A percentile compares a stretch with the other conserved stretches of the same genome.
phyloP scores from a whole-genome alignment of 2,797 vertebrate species.

The Enteromius treurensis region DNA sequence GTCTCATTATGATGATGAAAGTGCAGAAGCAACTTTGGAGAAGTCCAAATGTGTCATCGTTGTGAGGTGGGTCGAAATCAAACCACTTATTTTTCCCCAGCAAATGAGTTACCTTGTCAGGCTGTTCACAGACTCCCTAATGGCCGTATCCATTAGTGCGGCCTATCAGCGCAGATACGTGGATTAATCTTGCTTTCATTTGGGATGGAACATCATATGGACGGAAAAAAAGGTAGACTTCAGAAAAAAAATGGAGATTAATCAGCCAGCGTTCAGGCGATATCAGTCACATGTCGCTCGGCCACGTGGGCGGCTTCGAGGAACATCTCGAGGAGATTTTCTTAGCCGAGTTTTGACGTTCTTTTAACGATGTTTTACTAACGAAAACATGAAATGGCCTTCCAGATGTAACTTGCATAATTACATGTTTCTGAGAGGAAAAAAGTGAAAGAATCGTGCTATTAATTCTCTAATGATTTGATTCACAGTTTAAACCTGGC shows the following conservation, averaged over 20 bases:
- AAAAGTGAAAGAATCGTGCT: not conserved
- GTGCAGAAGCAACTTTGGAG: slow-evolving; percentile 57
- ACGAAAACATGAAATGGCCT: not conserved
- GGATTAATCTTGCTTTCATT: slow-evolving; percentile 61
- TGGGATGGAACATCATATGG: slow-evolving; percentile 44
- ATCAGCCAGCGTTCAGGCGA: slow-evolving; percentile 36
- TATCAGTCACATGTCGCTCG: not conserved
- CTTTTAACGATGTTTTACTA: not conserved
- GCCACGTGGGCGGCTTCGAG: not conserved
- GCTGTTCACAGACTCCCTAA: slow-evolving; percentile 57
- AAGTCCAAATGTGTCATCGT: slow-evolving; percentile 57
- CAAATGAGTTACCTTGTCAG: slow-evolving; percentile 63
- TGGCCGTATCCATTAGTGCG: slow-evolving; percentile 61
- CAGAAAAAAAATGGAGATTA: slow-evolving; percentile 53
- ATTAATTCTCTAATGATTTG: not conserved
- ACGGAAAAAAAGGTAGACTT: slow-evolving; percentile 49
- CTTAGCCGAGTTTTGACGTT: not conserved
- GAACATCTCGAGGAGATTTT: not conserved
- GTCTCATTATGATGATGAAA: slow-evolving; percentile 65
- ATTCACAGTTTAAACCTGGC: not conserved
- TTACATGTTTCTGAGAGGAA: not conserved
- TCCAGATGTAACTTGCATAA: not conserved
- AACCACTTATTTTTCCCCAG: slow-evolving; percentile 62
- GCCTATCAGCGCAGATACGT: slow-evolving; percentile 55
- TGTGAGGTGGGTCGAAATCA: slow-evolving; percentile 60